Conservation (phyloP, 2,888 invertebrate genomes). For the Drosophila ezoana region DNA sequence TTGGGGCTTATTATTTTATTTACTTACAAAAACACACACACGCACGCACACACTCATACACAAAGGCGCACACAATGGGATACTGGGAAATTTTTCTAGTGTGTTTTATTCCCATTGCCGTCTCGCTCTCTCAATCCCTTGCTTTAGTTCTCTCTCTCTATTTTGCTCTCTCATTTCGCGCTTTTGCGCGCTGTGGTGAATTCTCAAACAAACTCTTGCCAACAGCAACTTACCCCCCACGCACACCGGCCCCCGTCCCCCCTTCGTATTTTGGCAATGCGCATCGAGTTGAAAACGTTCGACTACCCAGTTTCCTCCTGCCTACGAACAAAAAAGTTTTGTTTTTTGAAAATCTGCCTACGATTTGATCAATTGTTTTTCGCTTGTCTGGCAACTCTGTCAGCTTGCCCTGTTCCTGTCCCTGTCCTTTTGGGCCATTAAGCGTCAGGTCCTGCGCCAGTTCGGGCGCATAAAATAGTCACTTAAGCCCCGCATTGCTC, state of each 20-base stretch:
- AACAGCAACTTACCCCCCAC: constrained; percentile 2
- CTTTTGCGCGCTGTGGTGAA: constrained; percentile 57
- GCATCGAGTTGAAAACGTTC: constrained; percentile 17
- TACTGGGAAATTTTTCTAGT: constrained; percentile 53
- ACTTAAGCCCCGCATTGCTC: constrained; percentile 28
- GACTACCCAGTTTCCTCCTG: constrained; percentile 5
- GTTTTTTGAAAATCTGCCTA: neutral
- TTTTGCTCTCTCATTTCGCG: constrained; percentile 28
- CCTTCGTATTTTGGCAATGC: constrained; percentile 19
- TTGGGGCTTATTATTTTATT: constrained; percentile 22
- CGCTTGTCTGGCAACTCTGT: neutral
- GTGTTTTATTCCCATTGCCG: constrained; percentile 12
- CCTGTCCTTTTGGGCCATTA: constrained; percentile 1
- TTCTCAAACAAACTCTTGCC: constrained; percentile 25
- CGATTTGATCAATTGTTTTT: constrained; percentile 21
- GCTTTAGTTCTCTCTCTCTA: constrained; percentile 11
- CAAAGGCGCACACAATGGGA: constrained; percentile 6
- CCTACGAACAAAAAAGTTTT: neutral
- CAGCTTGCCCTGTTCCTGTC: neutral
- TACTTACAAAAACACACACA: constrained; percentile 24
- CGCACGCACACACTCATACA: neutral
- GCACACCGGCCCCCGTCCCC: constrained; percentile 6
- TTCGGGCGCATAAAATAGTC: constrained; percentile 43
- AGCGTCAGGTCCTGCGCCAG: constrained; percentile 18
- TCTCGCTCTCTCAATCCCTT: constrained; percentile 6